Conservation (phyloP, 53 echinoderm and acorn worm species). For the Holothuria leucospilota region DNA sequence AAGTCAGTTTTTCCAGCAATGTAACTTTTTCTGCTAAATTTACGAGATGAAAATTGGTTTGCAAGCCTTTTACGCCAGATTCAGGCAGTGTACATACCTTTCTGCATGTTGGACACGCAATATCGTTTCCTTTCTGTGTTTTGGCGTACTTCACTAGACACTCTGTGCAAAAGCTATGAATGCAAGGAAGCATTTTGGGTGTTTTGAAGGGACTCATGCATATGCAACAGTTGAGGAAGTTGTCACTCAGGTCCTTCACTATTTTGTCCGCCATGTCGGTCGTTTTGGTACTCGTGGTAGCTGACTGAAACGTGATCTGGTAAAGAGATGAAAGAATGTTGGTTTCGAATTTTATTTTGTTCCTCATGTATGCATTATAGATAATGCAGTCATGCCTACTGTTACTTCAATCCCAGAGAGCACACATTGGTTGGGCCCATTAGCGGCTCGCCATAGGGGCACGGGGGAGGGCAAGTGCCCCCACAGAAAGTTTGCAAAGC, state of each 20-base stretch:
- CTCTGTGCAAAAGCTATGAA: background rate
- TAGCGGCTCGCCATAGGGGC: too few species aligned
- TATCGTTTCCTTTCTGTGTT: background rate
- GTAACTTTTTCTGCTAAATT: background rate
- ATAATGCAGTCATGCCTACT: too few species aligned
- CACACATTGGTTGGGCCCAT: too few species aligned
- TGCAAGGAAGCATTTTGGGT: constrained; percentile 19
- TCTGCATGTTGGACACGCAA: constrained; percentile 21
- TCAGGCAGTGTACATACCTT: background rate
- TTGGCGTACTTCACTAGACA: constrained; percentile 5
- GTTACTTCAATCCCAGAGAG: too few species aligned
- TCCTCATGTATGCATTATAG: too few species aligned
- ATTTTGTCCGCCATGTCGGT: too few species aligned
- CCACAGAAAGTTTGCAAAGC: too few species aligned
- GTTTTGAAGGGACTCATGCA: constrained; percentile 21
- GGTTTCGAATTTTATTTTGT: too few species aligned
- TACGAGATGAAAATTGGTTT: constrained; percentile 13
- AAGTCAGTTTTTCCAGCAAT: background rate
- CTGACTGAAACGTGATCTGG: too few species aligned
- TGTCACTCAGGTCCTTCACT: background rate
- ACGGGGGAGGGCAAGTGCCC: too few species aligned
- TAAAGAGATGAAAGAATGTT: too few species aligned
- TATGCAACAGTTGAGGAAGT: background rate
- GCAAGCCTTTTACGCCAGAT: constrained; percentile 7
- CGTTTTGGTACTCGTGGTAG: too few species aligned